Evolutionary conservation across 2,888 invertebrate species (phyloP).

Genomic region (Dryobota labecula): DNA sequence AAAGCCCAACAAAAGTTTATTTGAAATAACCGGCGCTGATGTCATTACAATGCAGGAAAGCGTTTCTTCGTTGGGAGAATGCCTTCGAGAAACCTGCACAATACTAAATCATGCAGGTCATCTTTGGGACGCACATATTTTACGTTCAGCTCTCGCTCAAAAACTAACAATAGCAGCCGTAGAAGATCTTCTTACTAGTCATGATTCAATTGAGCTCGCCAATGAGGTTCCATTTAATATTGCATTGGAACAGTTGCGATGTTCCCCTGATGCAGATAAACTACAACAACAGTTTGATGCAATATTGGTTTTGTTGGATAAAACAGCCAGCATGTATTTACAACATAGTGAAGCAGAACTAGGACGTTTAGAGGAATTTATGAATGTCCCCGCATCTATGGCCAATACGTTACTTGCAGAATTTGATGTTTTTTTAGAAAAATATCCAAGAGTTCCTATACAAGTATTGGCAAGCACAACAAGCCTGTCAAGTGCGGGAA

Average conservation of each 20-base stretch:
- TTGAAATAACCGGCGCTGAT: conserved; percentile 68
- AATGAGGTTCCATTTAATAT: conserved; percentile 80
- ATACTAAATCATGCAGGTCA: conserved; percentile 80
- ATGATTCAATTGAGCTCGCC: conserved; percentile 78
- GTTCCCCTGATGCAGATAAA: conserved; percentile 77
- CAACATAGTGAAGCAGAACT: conserved; percentile 79
- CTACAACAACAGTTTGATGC: conserved; percentile 72
- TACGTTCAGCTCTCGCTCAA: conserved; percentile 80
- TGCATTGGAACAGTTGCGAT: conserved; percentile 78
- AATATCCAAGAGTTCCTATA: conserved; percentile 70
- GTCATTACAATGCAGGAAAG: conserved; percentile 75
- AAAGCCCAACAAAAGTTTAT: conserved; percentile 53
- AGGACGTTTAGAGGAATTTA: conserved; percentile 78
- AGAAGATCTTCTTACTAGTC: conserved; percentile 80
- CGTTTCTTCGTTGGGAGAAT: conserved; percentile 75
- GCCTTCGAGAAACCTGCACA: conserved; percentile 77
- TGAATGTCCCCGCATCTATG: conserved; percentile 74
- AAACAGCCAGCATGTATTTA: conserved; percentile 73
- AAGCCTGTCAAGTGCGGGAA: conserved; percentile 35
- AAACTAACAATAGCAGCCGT: conserved; percentile 82
- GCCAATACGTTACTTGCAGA: conserved; percentile 79
- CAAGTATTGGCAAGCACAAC: conserved; percentile 31
- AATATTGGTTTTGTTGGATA: conserved; percentile 72
- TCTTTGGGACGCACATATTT: conserved; percentile 82
- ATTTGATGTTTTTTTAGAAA: conserved; percentile 79